These are phyloP conservation scores for Odontomyia ornata DNA, from an alignment of 2,888 invertebrate species.

Conservation along the genomic window DNA sequence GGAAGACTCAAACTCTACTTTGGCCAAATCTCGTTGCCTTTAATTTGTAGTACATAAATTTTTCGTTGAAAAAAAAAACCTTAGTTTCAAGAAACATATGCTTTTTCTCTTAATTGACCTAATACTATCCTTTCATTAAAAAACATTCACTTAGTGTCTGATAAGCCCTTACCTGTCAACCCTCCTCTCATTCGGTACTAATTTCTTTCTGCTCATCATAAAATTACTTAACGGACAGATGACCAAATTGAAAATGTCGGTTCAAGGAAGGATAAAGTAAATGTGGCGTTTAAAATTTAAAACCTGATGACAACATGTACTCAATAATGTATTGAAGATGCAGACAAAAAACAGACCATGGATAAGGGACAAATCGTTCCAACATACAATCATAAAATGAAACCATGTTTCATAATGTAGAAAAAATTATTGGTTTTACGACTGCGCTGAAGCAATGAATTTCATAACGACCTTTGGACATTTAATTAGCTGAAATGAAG, in stretches of 20 bases:
- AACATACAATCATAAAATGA: neutral
- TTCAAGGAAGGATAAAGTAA: neutral
- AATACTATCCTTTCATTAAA: neutral
- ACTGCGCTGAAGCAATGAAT: neutral
- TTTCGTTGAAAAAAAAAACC: too few species aligned
- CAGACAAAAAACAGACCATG: too few species aligned
- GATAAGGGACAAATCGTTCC: conserved; percentile 11
- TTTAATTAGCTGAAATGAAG: neutral
- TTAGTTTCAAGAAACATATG: too few species aligned
- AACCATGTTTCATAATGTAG: neutral
- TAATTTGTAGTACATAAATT: too few species aligned
- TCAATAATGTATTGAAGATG: conserved; percentile 26
- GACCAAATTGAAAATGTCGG: conserved; percentile 1
- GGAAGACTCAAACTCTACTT: too few species aligned
- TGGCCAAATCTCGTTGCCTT: too few species aligned
- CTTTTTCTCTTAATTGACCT: conserved; percentile 5
- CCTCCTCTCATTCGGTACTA: neutral
- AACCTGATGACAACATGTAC: conserved; percentile 19
- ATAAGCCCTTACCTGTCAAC: conserved; percentile 24
- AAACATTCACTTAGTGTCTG: too few species aligned
- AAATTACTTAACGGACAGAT: conserved; percentile 27
- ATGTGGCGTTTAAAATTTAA: conserved; percentile 16
- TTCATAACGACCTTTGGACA: neutral
- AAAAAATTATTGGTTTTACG: conserved; percentile 12
- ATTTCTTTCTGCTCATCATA: neutral